phyloP scores from a whole-genome alignment of 2,113 vertebrate genomes.

The Siniperca knerii region DNA sequence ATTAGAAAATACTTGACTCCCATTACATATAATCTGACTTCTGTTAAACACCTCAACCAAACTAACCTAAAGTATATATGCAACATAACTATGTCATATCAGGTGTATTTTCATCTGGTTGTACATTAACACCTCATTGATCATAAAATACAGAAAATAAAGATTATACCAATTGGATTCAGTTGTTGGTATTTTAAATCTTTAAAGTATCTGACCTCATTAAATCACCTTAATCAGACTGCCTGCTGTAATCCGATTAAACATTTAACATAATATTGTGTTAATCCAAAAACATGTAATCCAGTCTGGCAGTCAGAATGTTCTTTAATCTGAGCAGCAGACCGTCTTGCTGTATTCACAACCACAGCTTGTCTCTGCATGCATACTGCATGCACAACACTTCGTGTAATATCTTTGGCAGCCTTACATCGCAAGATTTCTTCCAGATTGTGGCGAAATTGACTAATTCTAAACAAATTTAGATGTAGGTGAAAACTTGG shows the following conservation, averaged over 20 bases:
- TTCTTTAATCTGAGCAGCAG: conserved; percentile 12
- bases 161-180: not conserved
- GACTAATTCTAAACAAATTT: conserved; percentile 73
- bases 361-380: conserved; percentile 27
- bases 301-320: not conserved
- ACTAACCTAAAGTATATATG: not conserved
- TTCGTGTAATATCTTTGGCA: conserved; percentile 66
- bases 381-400: conserved; percentile 37
- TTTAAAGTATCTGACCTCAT: not conserved
- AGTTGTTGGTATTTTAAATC: not conserved
- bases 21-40: conserved; percentile 17
- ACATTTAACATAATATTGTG: not conserved
- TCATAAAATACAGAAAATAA: not conserved
- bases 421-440: conserved; percentile 41
- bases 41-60: conserved; percentile 6
- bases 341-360: not conserved
- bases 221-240: not conserved
- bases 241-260: conserved; percentile 1
- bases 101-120: not conserved
- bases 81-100: not conserved
- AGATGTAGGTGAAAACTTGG: conserved; percentile 65
- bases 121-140: not conserved
- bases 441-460: conserved; percentile 70
- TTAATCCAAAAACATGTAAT: not conserved
- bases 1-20: conserved; percentile 11